phyloP scores from a whole-genome alignment of 2,113 vertebrate genomes.

The Coptodon bakossiorum region DNA sequence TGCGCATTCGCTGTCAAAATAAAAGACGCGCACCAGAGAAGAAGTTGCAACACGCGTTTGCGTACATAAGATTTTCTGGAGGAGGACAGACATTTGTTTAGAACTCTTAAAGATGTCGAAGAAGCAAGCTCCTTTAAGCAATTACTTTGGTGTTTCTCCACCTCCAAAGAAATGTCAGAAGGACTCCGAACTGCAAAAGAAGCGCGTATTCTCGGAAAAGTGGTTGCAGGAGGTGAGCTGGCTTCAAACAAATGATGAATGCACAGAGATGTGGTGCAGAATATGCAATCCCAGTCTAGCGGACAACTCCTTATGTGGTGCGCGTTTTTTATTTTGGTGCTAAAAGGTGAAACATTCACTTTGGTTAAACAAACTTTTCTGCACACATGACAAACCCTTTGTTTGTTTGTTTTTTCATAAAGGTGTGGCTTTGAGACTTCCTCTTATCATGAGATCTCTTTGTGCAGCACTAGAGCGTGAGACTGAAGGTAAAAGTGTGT shows the following conservation, averaged over 20 bases:
- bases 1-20: too few species aligned
- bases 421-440: accelerated
- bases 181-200: accelerated
- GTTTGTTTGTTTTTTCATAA: background rate
- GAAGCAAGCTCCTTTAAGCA: accelerated
- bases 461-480: background rate
- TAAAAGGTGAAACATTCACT: background rate
- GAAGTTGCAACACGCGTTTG: accelerated
- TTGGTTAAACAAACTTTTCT: background rate
- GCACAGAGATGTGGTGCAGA: background rate
- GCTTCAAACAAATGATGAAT: background rate
- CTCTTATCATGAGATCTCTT: background rate
- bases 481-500: background rate
- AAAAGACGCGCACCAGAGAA: too few species aligned
- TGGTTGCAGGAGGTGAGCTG: background rate
- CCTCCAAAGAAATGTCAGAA: accelerated
- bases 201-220: accelerated
- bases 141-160: accelerated
- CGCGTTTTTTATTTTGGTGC: accelerated
- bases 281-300: accelerated
- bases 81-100: background rate
- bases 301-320: background rate
- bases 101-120: accelerated
- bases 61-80: accelerated
- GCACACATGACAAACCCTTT: background rate